These are phyloP conservation scores for Zootoca vivipara DNA, from an alignment of 2,113 vertebrate genomes.

Conservation along the genomic window DNA sequence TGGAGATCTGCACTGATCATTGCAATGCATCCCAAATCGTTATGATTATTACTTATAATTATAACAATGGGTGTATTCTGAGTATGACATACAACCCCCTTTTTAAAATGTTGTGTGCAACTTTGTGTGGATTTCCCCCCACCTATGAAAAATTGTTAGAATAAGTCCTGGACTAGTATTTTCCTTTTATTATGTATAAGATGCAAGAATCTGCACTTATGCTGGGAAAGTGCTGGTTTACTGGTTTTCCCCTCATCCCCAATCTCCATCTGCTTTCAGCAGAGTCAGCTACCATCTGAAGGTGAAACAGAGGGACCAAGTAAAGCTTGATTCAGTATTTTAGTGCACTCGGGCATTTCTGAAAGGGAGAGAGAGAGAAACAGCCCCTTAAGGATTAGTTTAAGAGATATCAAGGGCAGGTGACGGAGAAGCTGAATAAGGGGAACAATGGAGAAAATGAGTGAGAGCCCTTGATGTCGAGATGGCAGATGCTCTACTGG, in stretches of 20 bases:
- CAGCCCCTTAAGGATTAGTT: constrained; percentile 49
- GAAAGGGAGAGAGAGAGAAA: constrained; percentile 43
- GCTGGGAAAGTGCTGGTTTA: constrained; percentile 9
- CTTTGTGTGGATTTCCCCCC: background rate
- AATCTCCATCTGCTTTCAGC: constrained; percentile 1
- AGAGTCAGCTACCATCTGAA: constrained; percentile 34
- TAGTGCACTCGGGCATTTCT: constrained; percentile 43
- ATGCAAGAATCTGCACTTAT: constrained; percentile 35
- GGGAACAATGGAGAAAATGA: constrained; percentile 45
- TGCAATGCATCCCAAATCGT: no score
- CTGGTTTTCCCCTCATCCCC: background rate
- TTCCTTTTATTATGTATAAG: constrained; percentile 15
- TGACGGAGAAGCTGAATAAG: constrained; percentile 42
- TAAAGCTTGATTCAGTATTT: constrained; percentile 44
- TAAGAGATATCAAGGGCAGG: constrained; percentile 38
- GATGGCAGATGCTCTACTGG: constrained; percentile 9
- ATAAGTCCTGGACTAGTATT: constrained; percentile 18
- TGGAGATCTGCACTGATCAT: no score
- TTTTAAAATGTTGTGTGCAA: constrained; percentile 46
- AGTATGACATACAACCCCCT: background rate
- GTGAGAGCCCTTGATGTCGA: background rate
- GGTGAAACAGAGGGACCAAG: constrained; percentile 56
- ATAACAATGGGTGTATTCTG: no score
- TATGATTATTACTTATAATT: no score
- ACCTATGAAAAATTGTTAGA: background rate